Base-by-base conservation (phyloP, 2,888 invertebrate species). In the Sceliomorpha sp. region DNA sequence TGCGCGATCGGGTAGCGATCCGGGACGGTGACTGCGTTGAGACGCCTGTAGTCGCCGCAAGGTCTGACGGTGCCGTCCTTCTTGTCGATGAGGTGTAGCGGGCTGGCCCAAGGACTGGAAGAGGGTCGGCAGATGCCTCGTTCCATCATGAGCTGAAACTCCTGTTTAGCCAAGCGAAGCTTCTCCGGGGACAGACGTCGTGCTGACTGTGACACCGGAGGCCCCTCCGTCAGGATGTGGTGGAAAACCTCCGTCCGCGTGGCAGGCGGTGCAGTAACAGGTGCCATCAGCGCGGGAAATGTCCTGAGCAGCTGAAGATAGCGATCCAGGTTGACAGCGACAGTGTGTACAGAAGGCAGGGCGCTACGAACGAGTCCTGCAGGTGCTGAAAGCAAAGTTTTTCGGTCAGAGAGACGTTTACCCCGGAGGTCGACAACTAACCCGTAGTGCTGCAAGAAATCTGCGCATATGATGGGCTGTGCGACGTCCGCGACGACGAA, bases 91-190 rank as follows among this genome's bases (percentile, higher is more conserved):
- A 81, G 44, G 51, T 81, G 84, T 0, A 89, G 60, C 1, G 86
- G 88, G 24, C 81, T 84, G 0, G 88, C 77, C 87, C 86, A 89
- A 1, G 76, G 64, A 27, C 87, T 86, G 4, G 79, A 81, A 0
- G 88, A 89, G 0, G 86, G 88, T 2, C 88, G 73, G 24, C 86
- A 86, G 6, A 89, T 86, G 0, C 88, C 89, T 14, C 76, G 63
- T 15, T 88, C 77, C 7, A 81, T 60, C 82, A 88, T 80, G 0
- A 32, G 2, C 1, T 72, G 27, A 67, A 88, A 85, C 53, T 86
- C 83, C 1, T 72, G 55, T 58, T 80, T 83, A 0, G 84, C 85
- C 4, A 74, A 76, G 1, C 42, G 20, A 9, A 85, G 80, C 14
- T 80, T 75, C 5, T 85, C 81, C 0, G 82, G 84, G 0, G 78